Base-by-base conservation (phyloP, 2,888 invertebrate genomes). In the Theristus sp. region DNA sequence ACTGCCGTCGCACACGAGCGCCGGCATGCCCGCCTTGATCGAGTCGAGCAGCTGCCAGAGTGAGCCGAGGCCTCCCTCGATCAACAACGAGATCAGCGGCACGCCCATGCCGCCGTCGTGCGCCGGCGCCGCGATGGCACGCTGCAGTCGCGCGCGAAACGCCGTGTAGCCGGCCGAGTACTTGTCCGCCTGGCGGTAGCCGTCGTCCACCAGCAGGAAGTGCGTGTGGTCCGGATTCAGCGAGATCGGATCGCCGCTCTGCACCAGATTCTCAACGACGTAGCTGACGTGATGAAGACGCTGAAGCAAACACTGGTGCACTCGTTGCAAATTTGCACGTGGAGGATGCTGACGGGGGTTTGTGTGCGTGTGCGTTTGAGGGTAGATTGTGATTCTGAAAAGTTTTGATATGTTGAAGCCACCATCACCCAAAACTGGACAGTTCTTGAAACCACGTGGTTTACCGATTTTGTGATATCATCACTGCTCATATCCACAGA, bases 151-250 rank as follows among this genome's bases (percentile, higher is more conserved):
- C 10, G 38, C 38, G 10, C 38, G 38, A 22, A 57, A 24, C 13
- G 13, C 56, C 13, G 28, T 24, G 57, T 27, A 60, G 6, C 49
- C 30, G 17, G 10, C 20, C 17, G 25, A 59, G 6, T 59, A 60
- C n/a, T 38, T 56, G 22, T 56, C 56, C 2, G 38, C 30, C 49
- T 67, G 68, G 30, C 74, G 64, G 60, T 65, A 62, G 1, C 75
- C 75, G 64, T 75, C 72, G 62, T 77, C 76, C 2, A 76, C 73
- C 65, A 76, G 69, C 17, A 77, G 68, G 64, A 76, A 77, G 66
- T 77, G 77, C 10, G 77, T 76, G 68, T 77, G 76, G 64, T 76
- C 70, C 2, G 74, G 72, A 62, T 77, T 75, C n/a, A 77, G 68
- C 10, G 73, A 73, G 3, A 75, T 74, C n/a, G 49, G n/a, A 17